These are phyloP conservation scores for Bombus balteatus DNA, from an alignment of 1,140 invertebrate species.

Conservation along the genomic window DNA sequence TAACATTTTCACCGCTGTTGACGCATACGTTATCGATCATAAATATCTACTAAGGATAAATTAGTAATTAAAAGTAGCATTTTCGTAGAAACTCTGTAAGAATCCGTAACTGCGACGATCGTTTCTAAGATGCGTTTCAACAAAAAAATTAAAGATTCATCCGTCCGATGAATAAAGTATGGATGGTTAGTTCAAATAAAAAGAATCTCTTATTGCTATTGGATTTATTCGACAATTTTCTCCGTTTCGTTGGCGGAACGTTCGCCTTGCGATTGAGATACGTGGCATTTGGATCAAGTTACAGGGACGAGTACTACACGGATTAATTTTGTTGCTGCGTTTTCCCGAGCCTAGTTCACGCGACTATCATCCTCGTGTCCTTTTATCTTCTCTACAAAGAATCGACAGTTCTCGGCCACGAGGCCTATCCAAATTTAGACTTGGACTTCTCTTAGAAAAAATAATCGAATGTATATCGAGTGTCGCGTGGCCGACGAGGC, in stretches of 20 bases:
- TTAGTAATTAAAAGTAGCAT: neutral
- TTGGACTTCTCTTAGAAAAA: slow-evolving; percentile 50
- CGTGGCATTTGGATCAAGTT: neutral
- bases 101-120: too few species aligned
- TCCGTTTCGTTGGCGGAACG: neutral
- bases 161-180: too few species aligned
- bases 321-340: neutral
- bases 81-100: too few species aligned
- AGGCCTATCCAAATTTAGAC: slow-evolving; percentile 64
- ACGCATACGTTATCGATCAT: too few species aligned
- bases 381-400: too few species aligned
- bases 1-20: neutral
- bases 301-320: neutral
- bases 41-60: neutral
- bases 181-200: too few species aligned
- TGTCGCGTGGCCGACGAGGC: slow-evolving; percentile 42
- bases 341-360: slow-evolving; percentile 13
- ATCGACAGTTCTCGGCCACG: neutral
- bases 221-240: slow-evolving; percentile 13
- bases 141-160: too few species aligned
- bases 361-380: too few species aligned
- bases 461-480: slow-evolving; percentile 47
- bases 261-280: neutral
- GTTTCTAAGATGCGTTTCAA: too few species aligned
- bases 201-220: neutral